Base-by-base conservation (phyloP, 2,888 invertebrate genomes). In the Drosophila robusta region DNA sequence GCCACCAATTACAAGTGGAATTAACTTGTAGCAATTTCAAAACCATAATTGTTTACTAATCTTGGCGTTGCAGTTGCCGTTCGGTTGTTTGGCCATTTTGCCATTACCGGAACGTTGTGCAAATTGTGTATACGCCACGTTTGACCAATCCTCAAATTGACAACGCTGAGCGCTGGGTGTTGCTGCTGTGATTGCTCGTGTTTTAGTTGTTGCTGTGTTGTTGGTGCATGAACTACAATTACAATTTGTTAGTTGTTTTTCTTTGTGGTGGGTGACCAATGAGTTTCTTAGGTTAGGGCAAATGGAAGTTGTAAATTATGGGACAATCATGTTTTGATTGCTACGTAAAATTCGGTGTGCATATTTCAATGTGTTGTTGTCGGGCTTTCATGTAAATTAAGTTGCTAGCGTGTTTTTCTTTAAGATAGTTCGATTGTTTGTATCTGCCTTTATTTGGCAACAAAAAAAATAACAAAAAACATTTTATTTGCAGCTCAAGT, bases 31-130 rank as follows among this genome's bases (percentile, higher is more conserved):
- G 84, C 83, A 71, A 82, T 86, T 80, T 78, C 83, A 70, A 82
- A 85, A 86, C 80, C 86, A 87, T 86, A 82, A 85, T 85, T 88
- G 88, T 86, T 87, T 75, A 83, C 86, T 80, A 87, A 86, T 87
- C 76, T 70, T 60, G 62, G 55, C 50, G 63, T 60, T 63, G 75
- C 68, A 49, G 65, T 62, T 42, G 42, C 54, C 42, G 55, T 50
- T 71, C 39, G 42, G 46, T 42, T 34, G 55, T 50, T 71, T 52
- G 32, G 32, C 38, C 26, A 22, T 36, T 62, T 73, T 52, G 50
- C 60, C 56, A 49, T 73, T 73, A 57, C 46, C 47, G 68, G 69
- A 46, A 61, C 65, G 63, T 83, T 80, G 80, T 70, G 86, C 72
- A 87, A 87, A 87, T 82, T 75, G 69, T 70, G 84, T 84, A 84